Evolutionary conservation across 2,113 vertebrate genomes (phyloP).

Genomic region (Amphiprion percula): DNA sequence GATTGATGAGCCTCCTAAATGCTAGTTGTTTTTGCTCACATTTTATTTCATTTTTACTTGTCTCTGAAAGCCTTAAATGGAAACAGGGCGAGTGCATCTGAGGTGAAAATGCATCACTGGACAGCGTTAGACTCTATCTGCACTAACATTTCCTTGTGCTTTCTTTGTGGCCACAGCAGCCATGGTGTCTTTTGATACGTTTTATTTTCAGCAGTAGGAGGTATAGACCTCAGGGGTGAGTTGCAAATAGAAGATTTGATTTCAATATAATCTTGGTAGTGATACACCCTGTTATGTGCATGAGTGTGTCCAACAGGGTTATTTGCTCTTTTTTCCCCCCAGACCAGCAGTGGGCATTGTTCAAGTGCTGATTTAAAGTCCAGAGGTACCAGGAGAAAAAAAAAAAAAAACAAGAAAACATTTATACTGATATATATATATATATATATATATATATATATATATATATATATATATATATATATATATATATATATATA

Average conservation of each 20-base stretch:
- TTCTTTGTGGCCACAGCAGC: constrained; percentile 36
- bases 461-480: constrained; percentile 36
- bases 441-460: constrained; percentile 38
- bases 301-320: not conserved
- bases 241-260: constrained; percentile 41
- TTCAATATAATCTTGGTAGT: constrained; percentile 47
- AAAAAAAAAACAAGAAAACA: constrained; percentile 2
- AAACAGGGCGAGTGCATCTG: constrained; percentile 56
- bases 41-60: constrained; percentile 60
- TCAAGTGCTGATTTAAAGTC: constrained; percentile 37
- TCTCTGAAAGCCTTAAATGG: constrained; percentile 71
- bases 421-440: constrained; percentile 22
- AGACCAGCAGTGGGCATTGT: constrained; percentile 14
- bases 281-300: constrained; percentile 18
- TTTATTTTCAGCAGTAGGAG: constrained; percentile 37
- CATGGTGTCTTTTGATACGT: constrained; percentile 42
- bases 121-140: constrained; percentile 37
- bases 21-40: constrained; percentile 64
- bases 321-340: not conserved
- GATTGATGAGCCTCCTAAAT: constrained; percentile 84
- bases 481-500: constrained; percentile 36
- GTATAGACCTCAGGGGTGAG: constrained; percentile 18
- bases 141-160: constrained; percentile 37
- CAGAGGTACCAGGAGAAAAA: constrained; percentile 2
- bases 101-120: constrained; percentile 59